Conservation (phyloP, 2,113 vertebrate genomes). For the Trematocara zebra region DNA sequence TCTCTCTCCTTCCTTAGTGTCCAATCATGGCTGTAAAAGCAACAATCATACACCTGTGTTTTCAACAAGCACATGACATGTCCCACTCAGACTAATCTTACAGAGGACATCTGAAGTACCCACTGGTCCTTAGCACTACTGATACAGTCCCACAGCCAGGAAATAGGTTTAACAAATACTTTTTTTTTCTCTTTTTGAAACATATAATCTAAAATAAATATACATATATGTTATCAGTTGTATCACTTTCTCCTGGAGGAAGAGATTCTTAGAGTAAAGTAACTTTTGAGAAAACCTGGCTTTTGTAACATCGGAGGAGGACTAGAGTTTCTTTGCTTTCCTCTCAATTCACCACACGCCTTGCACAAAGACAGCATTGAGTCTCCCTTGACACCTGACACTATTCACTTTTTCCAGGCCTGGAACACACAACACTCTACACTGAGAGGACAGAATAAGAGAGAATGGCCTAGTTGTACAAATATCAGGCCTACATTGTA, state of each 20-base stretch:
- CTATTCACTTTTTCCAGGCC: conserved; percentile 61
- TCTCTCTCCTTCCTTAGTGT: background rate
- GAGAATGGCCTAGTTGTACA: conserved; percentile 67
- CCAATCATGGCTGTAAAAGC: background rate
- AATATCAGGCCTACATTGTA: conserved; percentile 63
- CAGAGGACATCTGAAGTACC: background rate
- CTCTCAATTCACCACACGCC: conserved; percentile 40
- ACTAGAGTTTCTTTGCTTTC: conserved; percentile 33
- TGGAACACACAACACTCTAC: conserved; percentile 37
- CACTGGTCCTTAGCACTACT: background rate
- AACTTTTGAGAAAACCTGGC: conserved; percentile 12
- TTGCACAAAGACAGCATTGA: conserved; percentile 67
- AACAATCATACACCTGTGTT: background rate
- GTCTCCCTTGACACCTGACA: conserved; percentile 69
- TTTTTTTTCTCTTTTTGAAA: background rate
- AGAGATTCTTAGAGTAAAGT: background rate
- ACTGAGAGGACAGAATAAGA: conserved; percentile 5
- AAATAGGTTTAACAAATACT: background rate
- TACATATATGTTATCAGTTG: background rate
- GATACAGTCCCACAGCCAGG: background rate
- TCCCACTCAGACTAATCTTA: background rate
- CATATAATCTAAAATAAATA: background rate
- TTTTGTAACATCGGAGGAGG: conserved; percentile 31
- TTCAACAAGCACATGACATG: background rate
- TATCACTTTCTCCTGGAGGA: background rate